These are phyloP conservation scores for Xenopus tropicalis DNA, from an alignment of 2,113 vertebrate genomes.

Conservation along the genomic window UCB_Xtro_10.0 CM004446.2:142135501-142136000, in stretches of 20 bases:
- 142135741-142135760: neutral
- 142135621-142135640: conserved; percentile 33
- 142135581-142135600: conserved; percentile 43
- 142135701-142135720: neutral
- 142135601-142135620: conserved; percentile 39
- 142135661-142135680: conserved; percentile 12
- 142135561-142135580: conserved; percentile 38
- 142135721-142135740: neutral
- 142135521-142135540: neutral
- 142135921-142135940: no score
- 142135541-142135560: conserved; percentile 15
- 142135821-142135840: no score
- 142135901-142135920: no score
- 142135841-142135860: no score
- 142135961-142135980: no score
- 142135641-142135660: conserved; percentile 31
- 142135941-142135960: no score
- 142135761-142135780: no score
- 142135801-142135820: no score
- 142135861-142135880: no score
- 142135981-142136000: no score
- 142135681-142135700: neutral
- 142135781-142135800: no score
- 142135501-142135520: conserved; percentile 1
- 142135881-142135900: no score